Conservation (phyloP, 2,797 vertebrate species). For the Glyptemys insculpta region DNA sequence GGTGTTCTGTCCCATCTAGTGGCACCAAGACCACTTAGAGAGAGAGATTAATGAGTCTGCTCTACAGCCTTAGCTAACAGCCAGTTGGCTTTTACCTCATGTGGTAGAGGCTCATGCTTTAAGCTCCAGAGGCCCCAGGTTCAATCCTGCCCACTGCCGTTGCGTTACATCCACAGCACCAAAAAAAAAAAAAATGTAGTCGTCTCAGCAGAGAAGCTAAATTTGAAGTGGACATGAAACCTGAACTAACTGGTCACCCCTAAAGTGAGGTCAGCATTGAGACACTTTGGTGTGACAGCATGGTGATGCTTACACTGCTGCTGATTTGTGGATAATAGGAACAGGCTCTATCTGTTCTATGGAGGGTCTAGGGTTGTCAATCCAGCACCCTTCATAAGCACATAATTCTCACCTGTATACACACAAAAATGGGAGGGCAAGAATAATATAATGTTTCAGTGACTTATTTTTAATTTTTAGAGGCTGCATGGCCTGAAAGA, state of each 20-base stretch:
- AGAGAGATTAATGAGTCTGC: no score
- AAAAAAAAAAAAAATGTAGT: background rate
- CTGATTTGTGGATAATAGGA: background rate
- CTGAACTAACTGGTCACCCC: background rate
- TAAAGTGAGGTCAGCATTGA: background rate
- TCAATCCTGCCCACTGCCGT: no score
- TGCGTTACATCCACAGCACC: no score
- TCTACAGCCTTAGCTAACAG: no score
- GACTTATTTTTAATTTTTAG: constrained; percentile 19
- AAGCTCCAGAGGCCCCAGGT: no score
- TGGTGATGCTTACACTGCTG: fast-evolving
- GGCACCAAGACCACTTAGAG: no score
- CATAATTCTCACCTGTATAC: background rate
- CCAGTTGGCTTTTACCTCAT: no score
- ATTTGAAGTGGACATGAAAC: background rate
- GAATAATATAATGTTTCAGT: constrained; percentile 24
- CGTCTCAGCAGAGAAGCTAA: background rate
- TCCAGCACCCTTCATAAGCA: constrained; percentile 29
- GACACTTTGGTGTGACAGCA: background rate
- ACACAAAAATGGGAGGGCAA: background rate
- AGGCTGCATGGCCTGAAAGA: background rate
- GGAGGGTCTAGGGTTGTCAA: constrained; percentile 20
- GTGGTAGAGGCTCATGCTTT: no score
- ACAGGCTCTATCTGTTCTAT: background rate
- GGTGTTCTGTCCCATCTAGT: no score